Percentiles rank a stretch among this genome's conserved stretches.
phyloP scores from a whole-genome alignment of 2,113 vertebrate genomes.

The Sebastes schlegelii region DNA sequence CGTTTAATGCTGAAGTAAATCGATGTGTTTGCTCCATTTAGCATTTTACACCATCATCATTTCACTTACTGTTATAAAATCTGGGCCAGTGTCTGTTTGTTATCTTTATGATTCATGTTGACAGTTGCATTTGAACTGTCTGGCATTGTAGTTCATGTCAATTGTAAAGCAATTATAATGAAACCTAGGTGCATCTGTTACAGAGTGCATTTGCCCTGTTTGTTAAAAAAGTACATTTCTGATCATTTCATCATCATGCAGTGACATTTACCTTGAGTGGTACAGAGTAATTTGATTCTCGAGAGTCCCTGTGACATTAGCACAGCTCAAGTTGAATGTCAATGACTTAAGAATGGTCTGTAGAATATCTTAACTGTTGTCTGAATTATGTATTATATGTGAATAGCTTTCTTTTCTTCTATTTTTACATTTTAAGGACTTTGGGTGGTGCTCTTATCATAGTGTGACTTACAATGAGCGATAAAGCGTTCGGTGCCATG shows the following conservation, averaged over 20 bases:
- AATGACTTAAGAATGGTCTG: constrained; percentile 55
- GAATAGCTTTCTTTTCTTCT: constrained; percentile 27
- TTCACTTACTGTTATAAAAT: neutral
- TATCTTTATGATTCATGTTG: neutral
- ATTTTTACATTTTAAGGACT: constrained; percentile 37
- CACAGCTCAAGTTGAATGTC: constrained; percentile 63
- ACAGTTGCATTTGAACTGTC: neutral
- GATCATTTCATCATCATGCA: constrained; percentile 58
- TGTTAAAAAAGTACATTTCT: constrained; percentile 42
- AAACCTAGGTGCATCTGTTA: constrained; percentile 18
- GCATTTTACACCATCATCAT: no score
- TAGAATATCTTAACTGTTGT: constrained; percentile 53
- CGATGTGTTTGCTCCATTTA: no score
- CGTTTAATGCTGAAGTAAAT: no score
- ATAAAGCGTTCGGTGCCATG: neutral
- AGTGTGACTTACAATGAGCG: constrained; percentile 1
- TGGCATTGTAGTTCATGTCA: neutral
- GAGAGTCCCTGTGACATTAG: constrained; percentile 66
- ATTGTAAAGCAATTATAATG: neutral
- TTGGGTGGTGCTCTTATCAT: constrained; percentile 9
- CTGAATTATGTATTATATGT: constrained; percentile 54
- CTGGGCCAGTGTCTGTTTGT: neutral
- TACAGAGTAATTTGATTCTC: constrained; percentile 59
- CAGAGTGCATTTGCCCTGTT: constrained; percentile 7
- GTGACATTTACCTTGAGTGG: constrained; percentile 71